A percentile compares a stretch with the other conserved stretches of the same genome.
Evolutionary conservation across 2,888 invertebrate genomes (phyloP).

Genomic region (Dynastes hyllus): DNA sequence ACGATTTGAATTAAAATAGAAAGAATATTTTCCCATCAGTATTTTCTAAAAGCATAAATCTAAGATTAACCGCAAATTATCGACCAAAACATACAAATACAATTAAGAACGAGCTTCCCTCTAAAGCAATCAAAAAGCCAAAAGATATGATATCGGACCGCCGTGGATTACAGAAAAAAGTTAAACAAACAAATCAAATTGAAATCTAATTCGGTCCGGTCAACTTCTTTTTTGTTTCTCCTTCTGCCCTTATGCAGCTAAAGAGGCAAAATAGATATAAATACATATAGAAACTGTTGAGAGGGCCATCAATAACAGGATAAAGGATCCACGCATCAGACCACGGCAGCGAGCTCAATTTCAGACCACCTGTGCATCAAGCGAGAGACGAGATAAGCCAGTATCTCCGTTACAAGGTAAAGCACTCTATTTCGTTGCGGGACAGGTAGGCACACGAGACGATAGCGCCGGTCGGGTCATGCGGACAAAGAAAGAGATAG

Average conservation of each 20-base stretch:
- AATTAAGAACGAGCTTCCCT: constrained; percentile 8
- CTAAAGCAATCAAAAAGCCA: constrained; percentile 10
- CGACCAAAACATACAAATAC: constrained; percentile 9
- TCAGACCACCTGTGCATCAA: constrained; percentile 43
- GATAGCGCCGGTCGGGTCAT: constrained; percentile 23
- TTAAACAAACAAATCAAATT: constrained; percentile 40
- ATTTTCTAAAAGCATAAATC: background rate
- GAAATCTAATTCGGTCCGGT: constrained; percentile 19
- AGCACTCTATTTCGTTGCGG: constrained; percentile 42
- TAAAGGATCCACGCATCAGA: constrained; percentile 41
- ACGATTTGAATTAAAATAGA: too few species aligned
- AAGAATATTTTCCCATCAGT: background rate
- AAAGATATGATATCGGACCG: constrained; percentile 15
- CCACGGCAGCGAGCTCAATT: constrained; percentile 28
- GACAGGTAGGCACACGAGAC: constrained; percentile 41
- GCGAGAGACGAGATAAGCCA: constrained; percentile 36
- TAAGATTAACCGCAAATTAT: background rate
- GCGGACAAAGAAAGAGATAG: constrained; percentile 13
- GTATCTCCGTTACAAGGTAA: constrained; percentile 46
- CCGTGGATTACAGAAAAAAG: background rate
- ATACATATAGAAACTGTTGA: constrained; percentile 42
- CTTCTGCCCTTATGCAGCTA: constrained; percentile 24
- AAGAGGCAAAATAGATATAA: constrained; percentile 44
- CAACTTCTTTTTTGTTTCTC: constrained; percentile 26
- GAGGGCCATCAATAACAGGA: constrained; percentile 47